Evolutionary conservation across 2,113 vertebrate genomes (phyloP).

Genomic region (Todiramphus saurophagus): DNA sequence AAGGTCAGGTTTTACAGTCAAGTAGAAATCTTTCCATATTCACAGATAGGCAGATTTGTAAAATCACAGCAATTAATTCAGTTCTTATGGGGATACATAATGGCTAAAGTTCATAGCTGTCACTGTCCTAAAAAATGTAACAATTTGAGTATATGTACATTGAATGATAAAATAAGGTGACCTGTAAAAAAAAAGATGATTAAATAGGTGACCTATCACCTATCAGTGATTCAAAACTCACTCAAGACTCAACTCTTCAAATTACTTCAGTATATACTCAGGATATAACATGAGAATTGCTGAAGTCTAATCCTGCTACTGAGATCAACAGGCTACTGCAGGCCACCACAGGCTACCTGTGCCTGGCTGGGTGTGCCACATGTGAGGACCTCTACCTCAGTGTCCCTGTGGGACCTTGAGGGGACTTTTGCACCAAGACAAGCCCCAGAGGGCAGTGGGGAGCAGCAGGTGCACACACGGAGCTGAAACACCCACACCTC

Average conservation of each 20-base stretch:
- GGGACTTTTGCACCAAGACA: neutral
- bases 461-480: fast-evolving
- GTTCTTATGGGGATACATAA: neutral
- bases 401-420: neutral
- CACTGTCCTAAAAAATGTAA: neutral
- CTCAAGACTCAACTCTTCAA: neutral
- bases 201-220: neutral
- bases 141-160: neutral
- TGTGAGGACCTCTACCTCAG: fast-evolving
- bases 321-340: neutral
- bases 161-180: neutral
- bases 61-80: neutral
- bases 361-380: fast-evolving
- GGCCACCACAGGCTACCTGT: neutral
- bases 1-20: neutral
- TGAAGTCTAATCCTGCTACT: neutral
- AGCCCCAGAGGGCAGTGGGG: neutral
- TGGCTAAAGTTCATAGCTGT: neutral
- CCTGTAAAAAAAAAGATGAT: neutral
- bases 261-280: fast-evolving
- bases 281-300: neutral
- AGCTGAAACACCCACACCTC: neutral
- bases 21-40: neutral
- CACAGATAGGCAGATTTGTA: neutral
- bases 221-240: neutral